phyloP scores from a whole-genome alignment of 2,888 invertebrate genomes.

The Eristalis intricaria region DNA sequence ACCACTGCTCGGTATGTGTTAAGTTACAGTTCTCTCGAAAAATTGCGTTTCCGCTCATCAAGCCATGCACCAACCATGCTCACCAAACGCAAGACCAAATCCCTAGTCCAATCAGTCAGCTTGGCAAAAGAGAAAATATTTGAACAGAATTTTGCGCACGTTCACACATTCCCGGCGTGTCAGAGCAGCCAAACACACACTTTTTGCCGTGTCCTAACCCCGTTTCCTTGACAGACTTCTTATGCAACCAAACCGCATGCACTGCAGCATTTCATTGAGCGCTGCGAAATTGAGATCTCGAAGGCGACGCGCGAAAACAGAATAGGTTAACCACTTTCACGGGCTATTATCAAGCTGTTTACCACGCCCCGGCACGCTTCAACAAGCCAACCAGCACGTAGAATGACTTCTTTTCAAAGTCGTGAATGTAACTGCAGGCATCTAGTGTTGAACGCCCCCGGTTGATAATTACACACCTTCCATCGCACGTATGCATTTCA shows the following conservation, averaged over 20 bases:
- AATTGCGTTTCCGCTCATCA: too few species aligned
- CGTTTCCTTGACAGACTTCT: background rate
- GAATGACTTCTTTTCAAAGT: background rate
- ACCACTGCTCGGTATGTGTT: too few species aligned
- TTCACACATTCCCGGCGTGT: background rate
- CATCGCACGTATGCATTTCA: conserved; percentile 32
- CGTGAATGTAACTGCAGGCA: background rate
- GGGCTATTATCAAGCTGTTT: background rate
- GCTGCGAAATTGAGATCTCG: background rate
- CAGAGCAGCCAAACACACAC: background rate
- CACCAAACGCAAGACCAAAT: too few species aligned
- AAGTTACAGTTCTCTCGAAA: too few species aligned
- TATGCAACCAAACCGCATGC: background rate
- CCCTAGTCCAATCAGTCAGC: too few species aligned
- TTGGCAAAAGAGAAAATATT: background rate
- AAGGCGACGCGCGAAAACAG: background rate
- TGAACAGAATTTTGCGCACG: background rate
- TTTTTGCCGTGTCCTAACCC: background rate
- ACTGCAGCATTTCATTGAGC: background rate
- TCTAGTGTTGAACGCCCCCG: background rate
- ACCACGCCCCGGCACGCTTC: background rate
- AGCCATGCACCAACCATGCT: too few species aligned
- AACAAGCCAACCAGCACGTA: background rate
- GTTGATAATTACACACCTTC: conserved; percentile 10
- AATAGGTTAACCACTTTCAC: conserved; percentile 1